Conservation (phyloP, 1,140 invertebrate genomes). For the Calephelis virginiensis region DNA sequence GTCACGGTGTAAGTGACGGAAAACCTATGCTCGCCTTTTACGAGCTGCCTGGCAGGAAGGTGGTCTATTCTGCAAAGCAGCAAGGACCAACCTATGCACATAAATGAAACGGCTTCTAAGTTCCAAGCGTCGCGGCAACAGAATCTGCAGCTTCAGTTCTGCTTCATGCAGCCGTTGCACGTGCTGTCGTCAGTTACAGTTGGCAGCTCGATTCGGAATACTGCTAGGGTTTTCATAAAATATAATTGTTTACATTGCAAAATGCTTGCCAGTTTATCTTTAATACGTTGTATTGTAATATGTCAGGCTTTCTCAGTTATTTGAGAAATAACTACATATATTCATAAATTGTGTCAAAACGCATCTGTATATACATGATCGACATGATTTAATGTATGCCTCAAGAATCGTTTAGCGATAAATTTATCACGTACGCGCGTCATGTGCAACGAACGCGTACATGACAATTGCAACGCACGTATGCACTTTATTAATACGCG, state of each 20-base stretch:
- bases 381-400: slow-evolving; percentile 26
- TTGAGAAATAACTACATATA: background rate
- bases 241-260: background rate
- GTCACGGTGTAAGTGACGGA: too few species aligned
- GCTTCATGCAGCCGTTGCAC: too few species aligned
- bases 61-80: too few species aligned
- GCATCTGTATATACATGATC: background rate
- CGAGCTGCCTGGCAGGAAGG: too few species aligned
- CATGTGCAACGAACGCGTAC: background rate
- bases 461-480: slow-evolving; percentile 24
- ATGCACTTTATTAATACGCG: slow-evolving; percentile 39
- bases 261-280: background rate
- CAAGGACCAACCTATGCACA: too few species aligned
- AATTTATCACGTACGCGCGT: slow-evolving; percentile 37
- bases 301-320: background rate
- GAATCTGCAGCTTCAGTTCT: too few species aligned
- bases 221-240: too few species aligned
- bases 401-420: slow-evolving; percentile 34
- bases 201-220: too few species aligned
- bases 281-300: background rate
- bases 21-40: too few species aligned
- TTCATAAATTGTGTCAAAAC: slow-evolving; percentile 12
- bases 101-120: too few species aligned
- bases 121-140: too few species aligned
- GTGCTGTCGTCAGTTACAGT: too few species aligned